Percentiles rank a stretch among this genome's conserved stretches.
phyloP scores from a whole-genome alignment of 2,797 vertebrate genomes.

The Phataginus tricuspis region DNA sequence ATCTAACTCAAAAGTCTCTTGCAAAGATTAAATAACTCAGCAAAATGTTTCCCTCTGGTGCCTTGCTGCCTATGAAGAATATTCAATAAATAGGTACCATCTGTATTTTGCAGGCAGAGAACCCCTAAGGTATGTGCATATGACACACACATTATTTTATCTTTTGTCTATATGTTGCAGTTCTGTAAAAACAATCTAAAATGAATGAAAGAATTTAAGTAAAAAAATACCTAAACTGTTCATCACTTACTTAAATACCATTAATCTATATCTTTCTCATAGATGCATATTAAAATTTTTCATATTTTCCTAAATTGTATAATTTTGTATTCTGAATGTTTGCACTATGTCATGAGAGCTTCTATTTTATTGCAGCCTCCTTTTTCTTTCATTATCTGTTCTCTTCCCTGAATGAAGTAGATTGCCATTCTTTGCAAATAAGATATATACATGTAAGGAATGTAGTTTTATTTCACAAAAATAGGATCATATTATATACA shows the following conservation, averaged over 20 bases:
- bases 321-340: not conserved
- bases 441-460: not conserved
- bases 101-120: not conserved
- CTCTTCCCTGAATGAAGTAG: accelerated
- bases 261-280: not conserved
- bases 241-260: not conserved
- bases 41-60: not conserved
- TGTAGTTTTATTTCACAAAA: not conserved
- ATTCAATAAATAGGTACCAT: not conserved
- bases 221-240: not conserved
- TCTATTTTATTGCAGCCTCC: not conserved
- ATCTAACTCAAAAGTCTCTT: not conserved
- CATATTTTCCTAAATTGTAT: not conserved
- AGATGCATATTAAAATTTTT: not conserved
- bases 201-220: not conserved
- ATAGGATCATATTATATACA: not conserved
- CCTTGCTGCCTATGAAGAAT: not conserved
- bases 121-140: not conserved
- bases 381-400: not conserved
- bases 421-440: not conserved
- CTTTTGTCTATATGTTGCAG: not conserved
- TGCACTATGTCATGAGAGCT: not conserved
- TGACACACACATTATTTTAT: not conserved
- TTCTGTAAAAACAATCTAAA: not conserved
- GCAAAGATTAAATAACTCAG: not conserved